A percentile compares a stretch with the other conserved stretches of the same genome.
Conservation (phyloP, 2,797 vertebrate species). For the Lagodon rhomboides region DNA sequence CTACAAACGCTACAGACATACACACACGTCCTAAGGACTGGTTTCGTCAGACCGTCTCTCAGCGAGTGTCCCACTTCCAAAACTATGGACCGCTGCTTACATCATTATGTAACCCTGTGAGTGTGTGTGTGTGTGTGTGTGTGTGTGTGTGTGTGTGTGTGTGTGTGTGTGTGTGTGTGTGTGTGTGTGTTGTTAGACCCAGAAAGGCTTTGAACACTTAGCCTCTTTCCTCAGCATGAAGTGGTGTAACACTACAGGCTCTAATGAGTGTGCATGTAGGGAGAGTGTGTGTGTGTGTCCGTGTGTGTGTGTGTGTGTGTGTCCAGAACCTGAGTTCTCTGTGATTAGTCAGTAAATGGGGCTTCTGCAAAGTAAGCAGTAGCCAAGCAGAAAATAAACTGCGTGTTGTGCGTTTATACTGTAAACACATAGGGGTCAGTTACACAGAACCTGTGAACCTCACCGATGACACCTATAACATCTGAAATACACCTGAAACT, state of each 20-base stretch:
- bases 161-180: conserved; percentile 49
- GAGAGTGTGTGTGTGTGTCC: conserved; percentile 7
- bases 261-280: conserved; percentile 66
- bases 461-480: background rate
- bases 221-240: conserved; percentile 67
- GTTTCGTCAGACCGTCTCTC: conserved; percentile 78
- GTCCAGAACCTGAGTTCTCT: conserved; percentile 29
- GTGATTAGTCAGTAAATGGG: conserved; percentile 55
- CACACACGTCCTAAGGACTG: conserved; percentile 65
- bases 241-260: conserved; percentile 65
- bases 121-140: conserved; percentile 41
- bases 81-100: conserved; percentile 76
- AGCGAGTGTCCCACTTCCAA: conserved; percentile 80
- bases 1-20: conserved; percentile 23
- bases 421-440: background rate
- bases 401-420: background rate
- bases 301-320: conserved; percentile 29
- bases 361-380: conserved; percentile 64
- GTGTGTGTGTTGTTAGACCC: conserved; percentile 44
- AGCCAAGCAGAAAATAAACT: conserved; percentile 33
- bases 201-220: conserved; percentile 71
- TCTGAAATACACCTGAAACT: background rate
- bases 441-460: background rate
- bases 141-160: conserved; percentile 34
- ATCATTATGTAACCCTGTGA: conserved; percentile 72